Conservation (phyloP, 2,888 invertebrate species). For the Clostera curtula region DNA sequence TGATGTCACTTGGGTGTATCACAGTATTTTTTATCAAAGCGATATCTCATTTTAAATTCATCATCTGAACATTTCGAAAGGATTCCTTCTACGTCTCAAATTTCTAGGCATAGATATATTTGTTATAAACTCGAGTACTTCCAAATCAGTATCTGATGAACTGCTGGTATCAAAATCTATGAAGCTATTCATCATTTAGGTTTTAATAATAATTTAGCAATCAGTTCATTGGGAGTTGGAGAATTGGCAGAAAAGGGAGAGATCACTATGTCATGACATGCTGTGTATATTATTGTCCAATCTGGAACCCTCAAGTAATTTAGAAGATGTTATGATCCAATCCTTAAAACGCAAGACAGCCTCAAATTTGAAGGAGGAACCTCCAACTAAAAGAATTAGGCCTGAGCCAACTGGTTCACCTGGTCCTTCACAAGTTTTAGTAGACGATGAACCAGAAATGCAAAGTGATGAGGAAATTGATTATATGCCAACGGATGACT, state of each 20-base stretch:
- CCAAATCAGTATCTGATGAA: slow-evolving; percentile 6
- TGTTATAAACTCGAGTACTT: slow-evolving; percentile 4
- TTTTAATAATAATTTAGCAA: too few relatives aligned
- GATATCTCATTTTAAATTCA: slow-evolving; percentile 5
- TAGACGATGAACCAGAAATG: background rate
- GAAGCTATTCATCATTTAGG: too few relatives aligned
- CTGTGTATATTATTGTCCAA: background rate
- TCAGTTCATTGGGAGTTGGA: background rate
- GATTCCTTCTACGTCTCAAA: slow-evolving; percentile 6
- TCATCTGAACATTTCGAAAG: slow-evolving; percentile 5
- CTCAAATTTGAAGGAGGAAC: background rate
- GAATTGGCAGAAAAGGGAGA: background rate
- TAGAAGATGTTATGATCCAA: background rate
- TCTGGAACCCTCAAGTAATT: background rate
- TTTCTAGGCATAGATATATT: slow-evolving; percentile 6
- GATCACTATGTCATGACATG: background rate
- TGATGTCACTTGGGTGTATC: slow-evolving; percentile 2
- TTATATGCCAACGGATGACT: too few relatives aligned
- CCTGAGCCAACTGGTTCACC: background rate
- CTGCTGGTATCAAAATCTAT: slow-evolving; percentile 2
- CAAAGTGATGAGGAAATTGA: background rate
- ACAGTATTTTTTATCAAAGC: slow-evolving; percentile 6
- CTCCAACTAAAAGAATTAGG: background rate
- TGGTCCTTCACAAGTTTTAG: background rate
- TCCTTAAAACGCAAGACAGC: background rate